phyloP scores from a whole-genome alignment of 1,140 invertebrate genomes.

The Macrobrachium nipponense region DNA sequence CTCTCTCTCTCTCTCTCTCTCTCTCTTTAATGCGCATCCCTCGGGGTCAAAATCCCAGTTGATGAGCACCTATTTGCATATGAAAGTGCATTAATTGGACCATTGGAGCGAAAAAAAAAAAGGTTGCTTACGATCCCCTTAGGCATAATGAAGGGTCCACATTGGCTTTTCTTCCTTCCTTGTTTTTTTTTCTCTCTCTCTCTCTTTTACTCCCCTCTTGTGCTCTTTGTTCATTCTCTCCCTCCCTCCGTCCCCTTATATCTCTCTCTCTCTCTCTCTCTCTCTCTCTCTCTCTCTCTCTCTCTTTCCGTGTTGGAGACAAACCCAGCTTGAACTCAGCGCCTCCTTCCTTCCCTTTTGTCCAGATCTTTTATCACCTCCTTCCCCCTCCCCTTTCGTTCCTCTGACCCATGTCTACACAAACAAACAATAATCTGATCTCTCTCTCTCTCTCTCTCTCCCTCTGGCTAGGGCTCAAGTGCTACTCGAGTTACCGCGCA shows the following conservation, averaged over 20 bases:
- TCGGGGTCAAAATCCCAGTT: too few relatives aligned
- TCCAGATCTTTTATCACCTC: slow-evolving; percentile 45
- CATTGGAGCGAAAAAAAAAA: too few relatives aligned
- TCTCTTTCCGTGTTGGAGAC: neutral
- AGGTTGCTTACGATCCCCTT: too few relatives aligned
- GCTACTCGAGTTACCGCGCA: slow-evolving; percentile 48
- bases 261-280: slow-evolving; percentile 20
- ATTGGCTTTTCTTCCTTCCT: neutral
- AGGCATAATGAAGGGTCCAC: too few relatives aligned
- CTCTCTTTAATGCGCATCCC: too few relatives aligned
- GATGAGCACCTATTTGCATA: too few relatives aligned
- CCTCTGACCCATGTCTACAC: slow-evolving; percentile 41
- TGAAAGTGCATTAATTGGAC: too few relatives aligned
- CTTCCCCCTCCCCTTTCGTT: slow-evolving; percentile 24
- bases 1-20: too few relatives aligned
- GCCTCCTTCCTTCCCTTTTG: slow-evolving; percentile 29
- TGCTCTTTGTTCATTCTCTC: neutral
- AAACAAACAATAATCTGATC: slow-evolving; percentile 56
- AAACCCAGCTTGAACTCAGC: too few relatives aligned
- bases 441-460: slow-evolving; percentile 10
- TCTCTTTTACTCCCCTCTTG: neutral
- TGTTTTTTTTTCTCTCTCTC: neutral
- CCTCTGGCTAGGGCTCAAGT: slow-evolving; percentile 33
- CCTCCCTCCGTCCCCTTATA: neutral
- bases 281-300: slow-evolving; percentile 32